phyloP scores from a whole-genome alignment of 2,113 vertebrate genomes.

The Hepsetus odoe region DNA sequence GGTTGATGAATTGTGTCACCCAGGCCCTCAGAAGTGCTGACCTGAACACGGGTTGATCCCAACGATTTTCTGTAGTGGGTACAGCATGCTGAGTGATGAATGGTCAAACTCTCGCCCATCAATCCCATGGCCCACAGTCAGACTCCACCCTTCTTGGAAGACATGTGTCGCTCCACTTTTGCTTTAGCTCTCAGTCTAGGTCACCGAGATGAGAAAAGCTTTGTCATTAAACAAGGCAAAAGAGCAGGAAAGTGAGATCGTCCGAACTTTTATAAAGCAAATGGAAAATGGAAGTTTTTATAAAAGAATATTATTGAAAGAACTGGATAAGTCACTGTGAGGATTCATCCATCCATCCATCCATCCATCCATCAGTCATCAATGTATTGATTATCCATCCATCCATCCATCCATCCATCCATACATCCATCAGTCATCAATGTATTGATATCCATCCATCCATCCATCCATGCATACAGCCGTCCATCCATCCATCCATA shows the following conservation, averaged over 20 bases:
- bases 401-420: too few relatives aligned
- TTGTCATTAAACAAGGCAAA: slow-evolving; percentile 11
- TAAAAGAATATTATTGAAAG: too few relatives aligned
- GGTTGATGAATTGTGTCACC: slow-evolving; percentile 59
- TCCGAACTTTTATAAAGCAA: background rate
- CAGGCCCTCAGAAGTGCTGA: slow-evolving; percentile 59
- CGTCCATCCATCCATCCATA: too few relatives aligned
- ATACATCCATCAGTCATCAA: too few relatives aligned
- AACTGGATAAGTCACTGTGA: too few relatives aligned
- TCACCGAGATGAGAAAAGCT: background rate
- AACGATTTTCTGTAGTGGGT: slow-evolving; percentile 61
- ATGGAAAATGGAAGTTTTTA: background rate
- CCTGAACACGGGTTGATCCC: slow-evolving; percentile 52
- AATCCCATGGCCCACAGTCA: slow-evolving; percentile 55
- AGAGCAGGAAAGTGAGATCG: background rate
- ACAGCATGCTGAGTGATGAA: slow-evolving; percentile 70
- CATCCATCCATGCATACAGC: too few relatives aligned
- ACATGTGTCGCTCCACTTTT: slow-evolving; percentile 31
- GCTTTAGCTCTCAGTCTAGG: background rate
- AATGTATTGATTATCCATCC: too few relatives aligned
- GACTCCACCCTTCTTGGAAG: slow-evolving; percentile 15
- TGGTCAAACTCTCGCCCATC: slow-evolving; percentile 61
- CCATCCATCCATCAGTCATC: too few relatives aligned
- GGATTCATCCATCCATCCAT: too few relatives aligned
- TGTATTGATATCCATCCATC: too few relatives aligned